These are phyloP conservation scores for Heteronetta atricapilla DNA, from an alignment of 2,113 vertebrate species.

Conservation along the genomic window DNA sequence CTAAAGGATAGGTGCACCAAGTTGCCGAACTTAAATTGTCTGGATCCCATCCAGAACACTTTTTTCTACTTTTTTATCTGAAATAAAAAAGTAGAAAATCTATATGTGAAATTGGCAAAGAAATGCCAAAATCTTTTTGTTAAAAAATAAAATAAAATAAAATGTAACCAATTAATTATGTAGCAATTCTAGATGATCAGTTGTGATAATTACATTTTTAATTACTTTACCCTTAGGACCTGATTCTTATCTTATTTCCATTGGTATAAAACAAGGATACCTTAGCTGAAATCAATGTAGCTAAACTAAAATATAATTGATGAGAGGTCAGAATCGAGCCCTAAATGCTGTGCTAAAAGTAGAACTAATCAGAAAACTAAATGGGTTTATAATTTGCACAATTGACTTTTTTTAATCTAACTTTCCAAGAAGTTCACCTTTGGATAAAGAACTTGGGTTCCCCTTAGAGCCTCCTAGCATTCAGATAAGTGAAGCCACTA, in stretches of 20 bases:
- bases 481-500: constrained; percentile 56
- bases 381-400: constrained; percentile 75
- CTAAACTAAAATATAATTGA: constrained; percentile 37
- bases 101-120: neutral
- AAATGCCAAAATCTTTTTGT: neutral
- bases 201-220: constrained; percentile 59
- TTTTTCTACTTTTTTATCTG: too few relatives aligned
- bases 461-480: constrained; percentile 70
- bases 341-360: constrained; percentile 41
- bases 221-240: constrained; percentile 59
- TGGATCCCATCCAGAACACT: neutral
- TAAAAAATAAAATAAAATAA: neutral
- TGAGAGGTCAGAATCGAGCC: constrained; percentile 41
- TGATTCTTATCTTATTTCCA: constrained; percentile 38
- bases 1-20: neutral
- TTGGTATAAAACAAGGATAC: constrained; percentile 12
- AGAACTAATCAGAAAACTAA: constrained; percentile 58
- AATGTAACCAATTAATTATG: neutral
- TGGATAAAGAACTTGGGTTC: constrained; percentile 64
- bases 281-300: constrained; percentile 35
- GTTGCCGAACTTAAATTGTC: neutral
- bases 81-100: neutral
- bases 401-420: constrained; percentile 73
- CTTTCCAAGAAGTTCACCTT: constrained; percentile 77
- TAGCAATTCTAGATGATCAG: constrained; percentile 4